A percentile compares a stretch with the other conserved stretches of the same genome.
These are phyloP conservation scores for Hemaris fuciformis DNA, from an alignment of 2,888 invertebrate species.

Conservation along the genomic window DNA sequence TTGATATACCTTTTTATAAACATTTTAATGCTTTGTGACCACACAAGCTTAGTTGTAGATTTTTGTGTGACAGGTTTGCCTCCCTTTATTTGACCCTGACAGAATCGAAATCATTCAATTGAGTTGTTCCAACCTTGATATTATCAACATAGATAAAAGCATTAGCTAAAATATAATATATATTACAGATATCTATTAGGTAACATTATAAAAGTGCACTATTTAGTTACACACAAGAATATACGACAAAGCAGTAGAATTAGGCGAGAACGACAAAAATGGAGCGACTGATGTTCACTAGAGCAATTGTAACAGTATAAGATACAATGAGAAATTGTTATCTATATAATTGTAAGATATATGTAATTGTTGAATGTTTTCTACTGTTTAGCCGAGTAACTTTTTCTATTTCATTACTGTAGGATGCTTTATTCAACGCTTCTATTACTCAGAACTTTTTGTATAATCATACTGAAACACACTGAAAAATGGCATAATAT, in stretches of 20 bases:
- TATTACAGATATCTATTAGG: not conserved
- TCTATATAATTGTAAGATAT: slow-evolving; percentile 36
- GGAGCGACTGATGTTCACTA: not conserved
- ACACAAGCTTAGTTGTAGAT: not conserved
- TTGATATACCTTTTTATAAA: not conserved
- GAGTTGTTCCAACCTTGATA: no score
- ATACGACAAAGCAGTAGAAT: not conserved
- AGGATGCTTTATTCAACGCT: not conserved
- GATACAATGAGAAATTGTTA: slow-evolving; percentile 17
- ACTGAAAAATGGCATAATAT: not conserved
- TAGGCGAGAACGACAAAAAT: not conserved
- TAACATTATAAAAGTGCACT: not conserved
- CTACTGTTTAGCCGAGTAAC: slow-evolving; percentile 33
- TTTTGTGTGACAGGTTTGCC: not conserved
- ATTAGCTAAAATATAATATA: no score
- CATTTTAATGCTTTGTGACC: not conserved
- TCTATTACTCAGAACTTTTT: not conserved
- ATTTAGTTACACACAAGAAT: not conserved
- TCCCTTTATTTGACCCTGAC: no score
- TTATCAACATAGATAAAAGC: no score
- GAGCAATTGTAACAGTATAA: slow-evolving; percentile 5
- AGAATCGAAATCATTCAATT: no score
- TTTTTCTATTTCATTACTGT: slow-evolving; percentile 11
- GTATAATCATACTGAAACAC: not conserved
- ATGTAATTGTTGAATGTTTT: slow-evolving; percentile 53